Conservation (phyloP, 2,888 invertebrate species). For the Phlogophora meticulosa region DNA sequence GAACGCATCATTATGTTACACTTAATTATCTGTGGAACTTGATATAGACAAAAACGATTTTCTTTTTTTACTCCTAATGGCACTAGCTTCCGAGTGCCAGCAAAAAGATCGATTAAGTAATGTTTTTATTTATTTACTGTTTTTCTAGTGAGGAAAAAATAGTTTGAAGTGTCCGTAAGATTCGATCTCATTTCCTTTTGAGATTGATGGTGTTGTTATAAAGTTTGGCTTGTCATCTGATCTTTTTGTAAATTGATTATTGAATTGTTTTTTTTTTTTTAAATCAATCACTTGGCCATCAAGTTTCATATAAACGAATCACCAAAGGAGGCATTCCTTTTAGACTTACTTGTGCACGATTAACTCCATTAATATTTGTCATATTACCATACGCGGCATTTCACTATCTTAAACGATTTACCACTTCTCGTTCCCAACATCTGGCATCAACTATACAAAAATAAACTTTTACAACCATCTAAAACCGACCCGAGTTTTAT, state of each 20-base stretch:
- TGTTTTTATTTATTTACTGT: conserved; percentile 54
- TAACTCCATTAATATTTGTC: neutral
- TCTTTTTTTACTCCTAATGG: conserved; percentile 58
- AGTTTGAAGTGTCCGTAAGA: conserved; percentile 17
- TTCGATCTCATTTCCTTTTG: conserved; percentile 40
- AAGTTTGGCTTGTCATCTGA: conserved; percentile 21
- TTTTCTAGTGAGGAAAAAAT: conserved; percentile 39
- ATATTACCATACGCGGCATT: conserved; percentile 21
- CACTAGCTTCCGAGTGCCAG: conserved; percentile 43
- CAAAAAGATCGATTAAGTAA: conserved; percentile 52
- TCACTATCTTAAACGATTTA: conserved; percentile 37
- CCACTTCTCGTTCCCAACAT: conserved; percentile 37
- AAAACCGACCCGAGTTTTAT: conserved; percentile 38
- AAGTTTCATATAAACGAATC: neutral
- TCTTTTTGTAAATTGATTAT: conserved; percentile 10
- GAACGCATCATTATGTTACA: conserved; percentile 66
- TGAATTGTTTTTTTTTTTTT: neutral
- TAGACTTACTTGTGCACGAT: neutral
- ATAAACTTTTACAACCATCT: conserved; percentile 39
- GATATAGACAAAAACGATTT: conserved; percentile 60
- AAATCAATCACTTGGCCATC: neutral
- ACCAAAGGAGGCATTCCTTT: neutral
- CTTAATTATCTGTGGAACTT: conserved; percentile 66
- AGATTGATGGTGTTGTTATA: conserved; percentile 26
- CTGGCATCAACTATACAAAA: conserved; percentile 43